These are phyloP conservation scores for Spinibarbus caldwelli DNA, from an alignment of 2,797 vertebrate species.

Conservation along the genomic window DNA sequence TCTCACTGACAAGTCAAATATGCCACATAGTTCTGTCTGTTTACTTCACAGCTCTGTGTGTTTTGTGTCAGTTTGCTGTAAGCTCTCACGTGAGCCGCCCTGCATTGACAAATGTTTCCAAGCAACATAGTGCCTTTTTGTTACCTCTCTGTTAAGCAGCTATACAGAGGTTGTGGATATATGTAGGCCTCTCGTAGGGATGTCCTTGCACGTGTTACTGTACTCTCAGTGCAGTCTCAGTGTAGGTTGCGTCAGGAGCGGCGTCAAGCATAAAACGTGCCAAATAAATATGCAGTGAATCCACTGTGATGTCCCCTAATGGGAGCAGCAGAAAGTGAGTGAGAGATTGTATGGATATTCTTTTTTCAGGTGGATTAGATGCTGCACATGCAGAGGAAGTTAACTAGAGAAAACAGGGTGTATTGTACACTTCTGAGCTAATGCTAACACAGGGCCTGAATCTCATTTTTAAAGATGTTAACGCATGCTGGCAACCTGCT, in stretches of 20 bases:
- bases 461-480: not conserved
- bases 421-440: not conserved
- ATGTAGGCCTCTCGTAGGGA: not conserved
- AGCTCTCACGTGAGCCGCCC: not conserved
- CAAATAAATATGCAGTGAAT: not conserved
- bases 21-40: slow-evolving; percentile 59
- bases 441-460: not conserved
- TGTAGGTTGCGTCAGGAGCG: not conserved
- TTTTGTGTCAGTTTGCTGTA: not conserved
- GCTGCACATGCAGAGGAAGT: not conserved
- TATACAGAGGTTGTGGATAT: slow-evolving; percentile 37
- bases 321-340: not conserved
- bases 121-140: slow-evolving; percentile 36
- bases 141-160: slow-evolving; percentile 48
- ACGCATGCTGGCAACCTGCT: too few relatives aligned
- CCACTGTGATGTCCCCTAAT: too few relatives aligned
- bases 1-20: slow-evolving; percentile 68
- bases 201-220: not conserved
- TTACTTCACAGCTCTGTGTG: slow-evolving; percentile 27
- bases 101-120: slow-evolving; percentile 5
- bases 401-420: not conserved
- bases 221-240: not conserved
- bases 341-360: not conserved
- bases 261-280: not conserved
- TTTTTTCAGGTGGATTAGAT: not conserved